Evolutionary conservation across 2,113 vertebrate genomes (phyloP), one percentile per base, ranked within the genome.

Genomic region (Nesogale talazaci): DNA sequence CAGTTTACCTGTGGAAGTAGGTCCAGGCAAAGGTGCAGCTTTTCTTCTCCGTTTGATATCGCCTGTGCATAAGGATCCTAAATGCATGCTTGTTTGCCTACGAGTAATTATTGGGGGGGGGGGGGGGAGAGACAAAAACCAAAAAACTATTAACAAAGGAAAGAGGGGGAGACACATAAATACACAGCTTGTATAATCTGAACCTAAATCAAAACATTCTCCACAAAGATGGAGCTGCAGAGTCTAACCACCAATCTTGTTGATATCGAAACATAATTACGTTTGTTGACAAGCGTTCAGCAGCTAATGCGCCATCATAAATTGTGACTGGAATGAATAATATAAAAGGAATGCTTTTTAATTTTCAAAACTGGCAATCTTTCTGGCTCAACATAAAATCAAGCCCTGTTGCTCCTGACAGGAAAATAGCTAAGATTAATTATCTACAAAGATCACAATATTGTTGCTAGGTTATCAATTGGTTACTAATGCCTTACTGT

Each of bases 31-130:
- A 93, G 99, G 99, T 82, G 99, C 99, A 70, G 99, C 99, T 97
- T 99, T 99, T 94, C 99, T 98, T 97, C 99, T 99, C 96, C 99
- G 98, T 98, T 99, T 99, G 98, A 99, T 98, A 91, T 99, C 99
- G 90, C 99, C 99, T 36, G 98, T 99, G 96, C 99, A 99, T 88
- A 99, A 95, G 63, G 99, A 99, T 97, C 99, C 99, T 94, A 99
- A 98, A 97, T 99, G 99, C 94, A 99, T 98, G 88, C 99, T 99
- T 95, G 99, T 99, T 98, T 99, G 99, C 96, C 99, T 99, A 98
- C 95, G 98, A 98, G 97, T 98, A 98, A 98, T 98, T 98, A 98
- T 97, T 94, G 97, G 96, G 97, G 46, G 46, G 10, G 97, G 96
- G 97, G 46, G 46, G 10, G 14, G 14, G 14, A 52, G 14, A 52